Evolutionary conservation across 2,888 invertebrate species (phyloP).

Genomic region (Enoplolaimus lenunculus): DNA sequence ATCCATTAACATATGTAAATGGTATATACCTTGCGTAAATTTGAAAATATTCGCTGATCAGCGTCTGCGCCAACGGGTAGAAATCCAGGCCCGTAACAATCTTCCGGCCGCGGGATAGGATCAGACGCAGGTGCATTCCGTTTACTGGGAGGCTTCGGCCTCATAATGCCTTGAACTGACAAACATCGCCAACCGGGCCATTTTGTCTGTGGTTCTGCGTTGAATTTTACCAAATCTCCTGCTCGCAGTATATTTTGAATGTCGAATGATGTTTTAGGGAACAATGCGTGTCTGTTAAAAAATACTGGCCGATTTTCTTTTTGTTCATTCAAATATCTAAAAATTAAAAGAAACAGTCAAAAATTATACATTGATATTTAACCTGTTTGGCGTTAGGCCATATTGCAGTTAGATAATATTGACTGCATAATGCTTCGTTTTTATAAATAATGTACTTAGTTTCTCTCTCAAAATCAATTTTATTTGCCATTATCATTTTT

Average conservation of each 20-base stretch:
- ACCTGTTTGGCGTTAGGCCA: too few relatives aligned
- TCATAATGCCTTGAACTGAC: neutral
- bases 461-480: too few relatives aligned
- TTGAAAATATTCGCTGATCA: neutral
- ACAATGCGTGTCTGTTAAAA: constrained; percentile 13
- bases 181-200: constrained; percentile 17
- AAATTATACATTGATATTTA: too few relatives aligned
- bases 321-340: neutral
- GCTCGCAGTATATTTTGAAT: constrained; percentile 14
- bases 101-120: neutral
- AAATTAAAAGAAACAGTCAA: too few relatives aligned
- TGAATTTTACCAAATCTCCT: constrained; percentile 13
- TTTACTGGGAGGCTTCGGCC: neutral
- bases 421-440: too few relatives aligned
- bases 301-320: neutral
- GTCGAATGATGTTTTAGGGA: constrained; percentile 10
- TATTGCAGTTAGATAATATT: too few relatives aligned
- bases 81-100: neutral
- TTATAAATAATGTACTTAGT: too few relatives aligned
- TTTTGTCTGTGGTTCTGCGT: constrained; percentile 12
- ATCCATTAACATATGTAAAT: too few relatives aligned
- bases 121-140: neutral
- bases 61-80: neutral
- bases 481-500: too few relatives aligned
- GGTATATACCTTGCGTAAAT: too few relatives aligned